Percentiles rank a stretch among this genome's conserved stretches.
phyloP scores from a whole-genome alignment of 2,888 invertebrate species.

The Loripinus fragilis region DNA sequence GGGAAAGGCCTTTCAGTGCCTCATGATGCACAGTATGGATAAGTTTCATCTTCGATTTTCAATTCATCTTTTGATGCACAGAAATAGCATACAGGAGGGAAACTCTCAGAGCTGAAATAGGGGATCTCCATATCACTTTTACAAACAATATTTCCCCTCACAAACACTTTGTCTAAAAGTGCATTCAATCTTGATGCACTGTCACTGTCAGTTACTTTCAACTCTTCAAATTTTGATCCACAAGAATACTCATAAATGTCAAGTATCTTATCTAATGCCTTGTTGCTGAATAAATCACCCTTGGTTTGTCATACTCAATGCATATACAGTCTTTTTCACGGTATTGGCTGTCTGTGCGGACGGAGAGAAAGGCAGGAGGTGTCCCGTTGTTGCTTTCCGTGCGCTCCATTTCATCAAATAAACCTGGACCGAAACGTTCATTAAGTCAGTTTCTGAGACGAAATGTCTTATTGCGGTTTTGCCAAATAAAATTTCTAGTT shows the following conservation, averaged over 20 bases:
- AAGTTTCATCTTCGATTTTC: background rate
- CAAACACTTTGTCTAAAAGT: slow-evolving; percentile 19
- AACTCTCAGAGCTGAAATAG: slow-evolving; percentile 28
- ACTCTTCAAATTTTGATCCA: slow-evolving; percentile 11
- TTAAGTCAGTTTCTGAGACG: no score
- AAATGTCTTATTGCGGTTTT: no score
- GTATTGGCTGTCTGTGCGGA: background rate
- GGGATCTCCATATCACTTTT: slow-evolving; percentile 25
- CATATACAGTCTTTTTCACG: slow-evolving; percentile 9
- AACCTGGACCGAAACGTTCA: no score
- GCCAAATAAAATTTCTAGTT: no score
- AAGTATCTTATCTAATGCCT: background rate
- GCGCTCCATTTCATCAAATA: no score
- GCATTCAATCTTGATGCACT: slow-evolving; percentile 27
- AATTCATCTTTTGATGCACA: background rate
- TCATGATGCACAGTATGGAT: background rate
- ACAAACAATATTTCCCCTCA: slow-evolving; percentile 23
- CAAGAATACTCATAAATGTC: background rate
- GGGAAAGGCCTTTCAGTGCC: background rate
- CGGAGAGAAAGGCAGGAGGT: background rate
- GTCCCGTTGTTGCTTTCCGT: background rate
- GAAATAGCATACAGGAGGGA: slow-evolving; percentile 21
- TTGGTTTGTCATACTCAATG: slow-evolving; percentile 28
- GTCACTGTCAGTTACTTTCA: slow-evolving; percentile 15
- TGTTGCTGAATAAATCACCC: slow-evolving; percentile 26